Evolutionary conservation across 2,113 vertebrate genomes (phyloP).

Genomic region (Clarias macrocephalus): DNA sequence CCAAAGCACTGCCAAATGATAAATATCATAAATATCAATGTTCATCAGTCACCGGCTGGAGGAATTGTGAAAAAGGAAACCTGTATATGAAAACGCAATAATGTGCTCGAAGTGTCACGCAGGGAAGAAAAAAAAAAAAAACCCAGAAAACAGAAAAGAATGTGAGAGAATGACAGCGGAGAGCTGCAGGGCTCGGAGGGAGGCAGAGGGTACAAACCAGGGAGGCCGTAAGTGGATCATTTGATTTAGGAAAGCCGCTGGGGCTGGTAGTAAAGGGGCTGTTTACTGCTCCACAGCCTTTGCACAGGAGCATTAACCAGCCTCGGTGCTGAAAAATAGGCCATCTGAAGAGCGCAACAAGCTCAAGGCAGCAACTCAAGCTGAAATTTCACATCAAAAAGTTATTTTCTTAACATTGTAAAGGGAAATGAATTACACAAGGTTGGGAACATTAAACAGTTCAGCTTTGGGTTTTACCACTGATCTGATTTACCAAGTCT

Average conservation of each 20-base stretch:
- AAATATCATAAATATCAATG: background rate
- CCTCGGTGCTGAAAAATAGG: conserved; percentile 63
- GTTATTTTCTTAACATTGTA: background rate
- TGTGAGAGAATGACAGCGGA: conserved; percentile 14
- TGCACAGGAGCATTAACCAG: conserved; percentile 65
- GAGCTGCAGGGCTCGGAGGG: conserved; percentile 26
- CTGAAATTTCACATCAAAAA: conserved; percentile 14
- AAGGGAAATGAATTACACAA: conserved; percentile 4
- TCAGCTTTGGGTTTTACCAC: conserved; percentile 6
- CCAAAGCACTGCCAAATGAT: background rate
- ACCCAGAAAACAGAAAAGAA: background rate
- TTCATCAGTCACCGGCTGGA: background rate
- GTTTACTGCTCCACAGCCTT: conserved; percentile 58
- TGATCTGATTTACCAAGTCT: conserved; percentile 24
- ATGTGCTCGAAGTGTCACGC: background rate
- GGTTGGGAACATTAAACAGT: conserved; percentile 1
- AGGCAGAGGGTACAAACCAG: conserved; percentile 49
- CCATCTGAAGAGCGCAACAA: conserved; percentile 67
- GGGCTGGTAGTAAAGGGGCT: conserved; percentile 57
- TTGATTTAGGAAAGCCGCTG: conserved; percentile 57
- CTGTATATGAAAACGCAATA: background rate
- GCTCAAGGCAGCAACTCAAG: conserved; percentile 3
- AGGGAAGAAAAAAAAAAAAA: background rate
- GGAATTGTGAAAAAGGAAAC: background rate
- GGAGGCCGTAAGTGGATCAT: conserved; percentile 61